Evolutionary conservation across 2,888 invertebrate genomes (phyloP).

Genomic region (Ophion costatus): DNA sequence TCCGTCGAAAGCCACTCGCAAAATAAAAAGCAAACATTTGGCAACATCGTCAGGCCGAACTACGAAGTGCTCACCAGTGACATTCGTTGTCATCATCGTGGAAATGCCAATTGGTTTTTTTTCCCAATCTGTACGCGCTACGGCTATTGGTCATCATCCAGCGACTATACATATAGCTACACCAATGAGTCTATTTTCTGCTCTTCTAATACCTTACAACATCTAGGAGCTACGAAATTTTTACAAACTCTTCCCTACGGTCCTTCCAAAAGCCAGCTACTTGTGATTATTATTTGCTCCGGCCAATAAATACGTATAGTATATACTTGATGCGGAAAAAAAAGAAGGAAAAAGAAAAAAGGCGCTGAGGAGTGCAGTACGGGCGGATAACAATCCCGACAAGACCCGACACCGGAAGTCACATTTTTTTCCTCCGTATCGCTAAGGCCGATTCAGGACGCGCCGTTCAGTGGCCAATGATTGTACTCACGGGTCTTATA

Average conservation of each 20-base stretch:
- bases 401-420: neutral
- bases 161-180: neutral
- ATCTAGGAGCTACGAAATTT: neutral
- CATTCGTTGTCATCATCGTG: neutral
- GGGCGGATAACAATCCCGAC: neutral
- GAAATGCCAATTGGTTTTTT: conserved; percentile 21
- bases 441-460: neutral
- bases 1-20: conserved; percentile 7
- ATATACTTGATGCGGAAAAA: neutral
- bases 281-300: neutral
- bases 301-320: neutral
- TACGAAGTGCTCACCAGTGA: neutral
- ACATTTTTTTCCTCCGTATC: neutral
- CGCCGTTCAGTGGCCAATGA: conserved; percentile 12
- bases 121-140: neutral
- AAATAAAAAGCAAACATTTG: neutral
- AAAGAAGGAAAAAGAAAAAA: neutral
- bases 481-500: neutral
- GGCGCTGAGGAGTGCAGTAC: neutral
- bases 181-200: neutral
- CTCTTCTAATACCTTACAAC: neutral
- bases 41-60: neutral
- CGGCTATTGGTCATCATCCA: neutral
- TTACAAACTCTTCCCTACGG: neutral
- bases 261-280: neutral